Conservation (phyloP, 2,888 invertebrate species). For the Chloromyia formosa region DNA sequence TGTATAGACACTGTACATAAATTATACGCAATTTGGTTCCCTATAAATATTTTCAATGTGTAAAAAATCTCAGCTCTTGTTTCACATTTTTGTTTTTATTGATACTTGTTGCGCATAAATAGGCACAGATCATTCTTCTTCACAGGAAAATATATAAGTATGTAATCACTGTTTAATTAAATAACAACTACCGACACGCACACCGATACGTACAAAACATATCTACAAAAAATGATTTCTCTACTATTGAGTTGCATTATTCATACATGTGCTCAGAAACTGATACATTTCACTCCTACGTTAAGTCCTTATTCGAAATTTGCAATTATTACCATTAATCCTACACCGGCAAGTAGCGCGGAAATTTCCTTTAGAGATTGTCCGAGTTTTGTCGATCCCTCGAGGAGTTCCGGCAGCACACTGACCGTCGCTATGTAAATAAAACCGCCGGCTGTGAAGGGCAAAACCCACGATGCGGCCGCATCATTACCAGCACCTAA, state of each 20-base stretch:
- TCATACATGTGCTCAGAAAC: no score
- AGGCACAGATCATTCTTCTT: background rate
- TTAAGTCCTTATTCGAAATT: slow-evolving; percentile 56
- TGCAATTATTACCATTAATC: slow-evolving; percentile 95
- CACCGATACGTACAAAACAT: slow-evolving; percentile 29
- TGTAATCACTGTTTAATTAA: background rate
- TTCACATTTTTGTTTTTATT: background rate
- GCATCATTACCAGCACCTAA: slow-evolving; percentile 78
- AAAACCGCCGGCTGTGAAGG: slow-evolving; percentile 99
- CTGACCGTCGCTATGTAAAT: slow-evolving; percentile 99
- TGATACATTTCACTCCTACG: slow-evolving; percentile 41
- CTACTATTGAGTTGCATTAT: background rate
- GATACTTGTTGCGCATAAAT: slow-evolving; percentile 12
- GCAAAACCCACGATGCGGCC: slow-evolving; percentile 88
- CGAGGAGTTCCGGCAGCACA: slow-evolving; percentile 95
- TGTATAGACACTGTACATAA: no score
- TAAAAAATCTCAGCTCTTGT: no score
- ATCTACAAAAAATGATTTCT: slow-evolving; percentile 1
- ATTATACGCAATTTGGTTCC: no score
- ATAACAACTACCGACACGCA: slow-evolving; percentile 8
- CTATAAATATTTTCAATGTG: no score
- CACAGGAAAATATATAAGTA: background rate
- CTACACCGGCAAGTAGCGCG: slow-evolving; percentile 88
- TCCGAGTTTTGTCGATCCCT: slow-evolving; percentile 83
- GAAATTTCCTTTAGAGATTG: slow-evolving; percentile 92